Percentiles rank a stretch among this genome's conserved stretches.
phyloP scores from a whole-genome alignment of 53 echinoderm and acorn worm genomes.

The Stichopus horrens region DNA sequence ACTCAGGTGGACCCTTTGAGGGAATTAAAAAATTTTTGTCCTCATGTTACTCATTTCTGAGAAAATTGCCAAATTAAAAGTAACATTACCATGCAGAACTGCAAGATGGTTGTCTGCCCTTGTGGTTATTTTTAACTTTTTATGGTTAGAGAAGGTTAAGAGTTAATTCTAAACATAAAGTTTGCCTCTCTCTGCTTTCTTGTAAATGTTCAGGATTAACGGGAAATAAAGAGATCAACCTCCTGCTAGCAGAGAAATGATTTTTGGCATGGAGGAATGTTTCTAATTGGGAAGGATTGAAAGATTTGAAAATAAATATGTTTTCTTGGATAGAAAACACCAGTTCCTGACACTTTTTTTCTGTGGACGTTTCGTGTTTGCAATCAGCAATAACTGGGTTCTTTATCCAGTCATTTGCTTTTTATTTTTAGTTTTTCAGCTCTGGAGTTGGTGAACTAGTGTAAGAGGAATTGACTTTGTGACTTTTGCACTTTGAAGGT shows the following conservation, averaged over 20 bases:
- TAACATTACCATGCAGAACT: conserved; percentile 3
- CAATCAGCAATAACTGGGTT: background rate
- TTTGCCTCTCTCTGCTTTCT: background rate
- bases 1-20: background rate
- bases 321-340: conserved; percentile 2
- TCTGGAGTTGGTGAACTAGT: too few relatives aligned
- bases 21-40: background rate
- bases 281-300: conserved; percentile 29
- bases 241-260: conserved; percentile 39
- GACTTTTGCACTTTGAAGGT: too few relatives aligned
- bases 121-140: conserved; percentile 34
- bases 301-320: conserved; percentile 3
- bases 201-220: background rate
- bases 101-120: conserved; percentile 12
- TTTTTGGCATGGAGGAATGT: conserved; percentile 40
- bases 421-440: too few relatives aligned
- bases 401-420: too few relatives aligned
- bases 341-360: background rate
- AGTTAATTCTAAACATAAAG: conserved; percentile 40
- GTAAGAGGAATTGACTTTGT: too few relatives aligned
- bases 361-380: background rate
- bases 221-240: conserved; percentile 44
- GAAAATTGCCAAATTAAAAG: conserved; percentile 27
- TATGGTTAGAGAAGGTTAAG: conserved; percentile 19
- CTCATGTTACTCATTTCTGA: conserved; percentile 32